A percentile compares a stretch with the other conserved stretches of the same genome.
Conservation (phyloP, 2,888 invertebrate species). For the Synanthedon tipuliformis region DNA sequence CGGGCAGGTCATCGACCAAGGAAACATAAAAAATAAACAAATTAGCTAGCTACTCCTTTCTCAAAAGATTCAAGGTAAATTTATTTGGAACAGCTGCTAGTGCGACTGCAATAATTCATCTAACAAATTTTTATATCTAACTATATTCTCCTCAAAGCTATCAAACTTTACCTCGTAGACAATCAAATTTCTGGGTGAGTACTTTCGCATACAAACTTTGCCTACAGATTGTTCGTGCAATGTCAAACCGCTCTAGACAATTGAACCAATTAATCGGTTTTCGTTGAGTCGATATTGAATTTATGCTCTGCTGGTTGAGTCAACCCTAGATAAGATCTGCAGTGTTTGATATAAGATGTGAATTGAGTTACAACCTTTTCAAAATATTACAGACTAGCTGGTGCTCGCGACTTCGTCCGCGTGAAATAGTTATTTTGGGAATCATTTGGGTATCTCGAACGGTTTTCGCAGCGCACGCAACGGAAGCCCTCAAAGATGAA, state of each 20-base stretch:
- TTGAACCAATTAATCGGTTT: slow-evolving; percentile 58
- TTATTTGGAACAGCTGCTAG: slow-evolving; percentile 32
- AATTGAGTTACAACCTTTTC: no score
- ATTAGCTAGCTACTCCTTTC: no score
- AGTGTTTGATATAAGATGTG: slow-evolving; percentile 2
- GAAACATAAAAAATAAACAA: no score
- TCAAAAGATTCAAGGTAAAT: slow-evolving; percentile 10
- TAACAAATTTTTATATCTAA: slow-evolving; percentile 46
- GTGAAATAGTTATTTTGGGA: no score
- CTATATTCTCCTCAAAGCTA: slow-evolving; percentile 50
- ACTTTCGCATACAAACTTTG: slow-evolving; percentile 63
- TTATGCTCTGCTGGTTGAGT: slow-evolving; percentile 12
- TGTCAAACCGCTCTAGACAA: slow-evolving; percentile 56
- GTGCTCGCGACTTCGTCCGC: no score
- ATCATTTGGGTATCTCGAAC: no score
- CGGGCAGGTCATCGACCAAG: no score
- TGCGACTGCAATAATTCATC: slow-evolving; percentile 21
- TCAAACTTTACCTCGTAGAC: slow-evolving; percentile 53
- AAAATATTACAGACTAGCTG: no score
- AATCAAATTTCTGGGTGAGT: slow-evolving; percentile 48
- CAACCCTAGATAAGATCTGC: slow-evolving; percentile 5
- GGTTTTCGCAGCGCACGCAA: no score
- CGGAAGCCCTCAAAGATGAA: no score
- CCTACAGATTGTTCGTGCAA: slow-evolving; percentile 47
- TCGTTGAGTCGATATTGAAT: slow-evolving; percentile 30